A percentile compares a stretch with the other conserved stretches of the same genome.
Evolutionary conservation across 2,797 vertebrate species (phyloP).

Genomic region (Siniperca scherzeri): DNA sequence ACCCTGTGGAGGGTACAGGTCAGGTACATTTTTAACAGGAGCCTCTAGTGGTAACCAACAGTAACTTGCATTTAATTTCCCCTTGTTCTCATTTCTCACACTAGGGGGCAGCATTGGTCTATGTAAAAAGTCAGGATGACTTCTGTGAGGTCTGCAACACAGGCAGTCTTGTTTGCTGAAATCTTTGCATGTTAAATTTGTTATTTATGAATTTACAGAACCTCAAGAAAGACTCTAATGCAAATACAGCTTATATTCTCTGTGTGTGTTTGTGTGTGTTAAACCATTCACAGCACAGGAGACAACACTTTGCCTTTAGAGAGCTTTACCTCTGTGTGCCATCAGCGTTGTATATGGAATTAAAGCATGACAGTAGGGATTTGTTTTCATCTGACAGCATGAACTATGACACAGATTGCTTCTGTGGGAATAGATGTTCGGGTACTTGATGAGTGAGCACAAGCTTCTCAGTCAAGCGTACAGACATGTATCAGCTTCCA

Average conservation of each 20-base stretch:
- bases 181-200: not conserved
- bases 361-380: constrained; percentile 20
- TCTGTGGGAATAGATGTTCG: constrained; percentile 20
- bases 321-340: not conserved
- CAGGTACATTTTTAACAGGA: constrained; percentile 12
- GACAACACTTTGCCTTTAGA: not conserved
- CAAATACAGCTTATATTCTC: not conserved
- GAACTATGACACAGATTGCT: constrained; percentile 33
- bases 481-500: constrained; percentile 23
- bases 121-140: not conserved
- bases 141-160: not conserved
- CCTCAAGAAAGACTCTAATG: not conserved
- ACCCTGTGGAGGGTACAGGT: constrained; percentile 33
- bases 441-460: constrained; percentile 36
- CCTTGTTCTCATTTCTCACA: constrained; percentile 43
- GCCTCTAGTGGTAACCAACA: not conserved
- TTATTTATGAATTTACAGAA: not conserved
- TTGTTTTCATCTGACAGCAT: constrained; percentile 23
- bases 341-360: constrained; percentile 10
- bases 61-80: constrained; percentile 12
- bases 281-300: not conserved
- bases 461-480: constrained; percentile 21
- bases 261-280: not conserved
- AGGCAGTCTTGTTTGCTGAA: not conserved
- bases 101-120: constrained; percentile 68